Evolutionary conservation across 2,113 vertebrate species (phyloP).

Genomic region (Melospiza melodia): DNA sequence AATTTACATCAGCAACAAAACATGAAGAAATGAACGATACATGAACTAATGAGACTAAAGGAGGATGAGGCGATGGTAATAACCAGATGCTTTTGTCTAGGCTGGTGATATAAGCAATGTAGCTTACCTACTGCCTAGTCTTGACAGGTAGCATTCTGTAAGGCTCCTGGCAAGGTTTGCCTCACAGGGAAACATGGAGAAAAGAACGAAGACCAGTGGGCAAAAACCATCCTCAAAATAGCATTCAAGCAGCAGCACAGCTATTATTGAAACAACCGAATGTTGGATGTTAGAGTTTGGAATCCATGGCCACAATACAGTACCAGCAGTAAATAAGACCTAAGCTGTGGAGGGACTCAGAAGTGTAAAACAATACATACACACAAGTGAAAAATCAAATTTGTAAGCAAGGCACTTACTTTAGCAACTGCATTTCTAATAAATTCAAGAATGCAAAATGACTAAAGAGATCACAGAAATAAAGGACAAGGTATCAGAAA

Average conservation of each 20-base stretch:
- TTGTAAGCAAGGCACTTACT: background rate
- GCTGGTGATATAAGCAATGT: background rate
- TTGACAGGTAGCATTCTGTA: conserved; percentile 14
- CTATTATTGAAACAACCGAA: background rate
- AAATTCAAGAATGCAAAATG: background rate
- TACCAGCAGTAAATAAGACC: background rate
- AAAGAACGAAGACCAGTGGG: background rate
- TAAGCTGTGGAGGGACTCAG: background rate
- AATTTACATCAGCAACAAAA: background rate
- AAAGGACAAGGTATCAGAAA: background rate
- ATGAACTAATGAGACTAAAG: background rate
- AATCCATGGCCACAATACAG: background rate
- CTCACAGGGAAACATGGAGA: background rate
- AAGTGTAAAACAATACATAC: background rate
- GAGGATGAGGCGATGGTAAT: conserved; percentile 11
- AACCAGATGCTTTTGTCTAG: background rate
- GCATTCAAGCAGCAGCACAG: background rate
- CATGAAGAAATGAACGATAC: conserved; percentile 4
- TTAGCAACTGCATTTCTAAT: background rate
- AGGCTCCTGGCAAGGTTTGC: background rate
- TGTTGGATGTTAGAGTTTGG: background rate
- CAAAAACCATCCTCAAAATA: background rate
- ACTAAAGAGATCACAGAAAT: background rate
- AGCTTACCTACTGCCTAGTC: conserved; percentile 21
- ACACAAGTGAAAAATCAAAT: background rate